Percentiles rank a stretch among this genome's conserved stretches.
Conservation (phyloP, 2,797 vertebrate species). For the Mycteria americana region DNA sequence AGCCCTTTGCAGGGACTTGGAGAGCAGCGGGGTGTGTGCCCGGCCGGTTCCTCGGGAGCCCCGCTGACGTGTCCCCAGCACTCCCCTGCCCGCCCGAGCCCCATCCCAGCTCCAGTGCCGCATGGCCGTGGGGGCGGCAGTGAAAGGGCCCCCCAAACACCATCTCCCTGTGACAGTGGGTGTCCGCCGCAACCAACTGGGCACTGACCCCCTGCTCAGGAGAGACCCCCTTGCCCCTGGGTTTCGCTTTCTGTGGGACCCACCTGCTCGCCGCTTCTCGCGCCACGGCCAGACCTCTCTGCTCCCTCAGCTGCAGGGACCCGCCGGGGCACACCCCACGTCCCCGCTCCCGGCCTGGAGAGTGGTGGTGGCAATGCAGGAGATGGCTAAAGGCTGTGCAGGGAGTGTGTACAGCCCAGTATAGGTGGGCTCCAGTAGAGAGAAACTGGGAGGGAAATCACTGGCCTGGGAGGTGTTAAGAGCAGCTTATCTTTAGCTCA, state of each 20-base stretch:
- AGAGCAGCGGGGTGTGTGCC: background rate
- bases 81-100: background rate
- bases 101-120: background rate
- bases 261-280: background rate
- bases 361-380: background rate
- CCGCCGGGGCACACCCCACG: rapidly evolving
- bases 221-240: background rate
- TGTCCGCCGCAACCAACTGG: background rate
- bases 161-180: background rate
- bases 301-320: background rate
- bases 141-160: background rate
- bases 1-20: background rate
- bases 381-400: background rate
- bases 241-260: background rate
- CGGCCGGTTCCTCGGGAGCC: background rate
- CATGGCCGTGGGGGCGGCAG: background rate
- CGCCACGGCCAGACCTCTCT: background rate
- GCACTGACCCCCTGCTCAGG: background rate
- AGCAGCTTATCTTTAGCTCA: background rate
- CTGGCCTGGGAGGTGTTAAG: background rate
- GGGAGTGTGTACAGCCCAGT: no score
- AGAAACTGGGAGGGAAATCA: background rate
- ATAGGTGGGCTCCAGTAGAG: background rate
- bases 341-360: background rate
- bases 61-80: background rate